Percentiles rank a stretch among this genome's conserved stretches.
phyloP scores from a whole-genome alignment of 2,113 vertebrate genomes.

The Hassar affinis region DNA sequence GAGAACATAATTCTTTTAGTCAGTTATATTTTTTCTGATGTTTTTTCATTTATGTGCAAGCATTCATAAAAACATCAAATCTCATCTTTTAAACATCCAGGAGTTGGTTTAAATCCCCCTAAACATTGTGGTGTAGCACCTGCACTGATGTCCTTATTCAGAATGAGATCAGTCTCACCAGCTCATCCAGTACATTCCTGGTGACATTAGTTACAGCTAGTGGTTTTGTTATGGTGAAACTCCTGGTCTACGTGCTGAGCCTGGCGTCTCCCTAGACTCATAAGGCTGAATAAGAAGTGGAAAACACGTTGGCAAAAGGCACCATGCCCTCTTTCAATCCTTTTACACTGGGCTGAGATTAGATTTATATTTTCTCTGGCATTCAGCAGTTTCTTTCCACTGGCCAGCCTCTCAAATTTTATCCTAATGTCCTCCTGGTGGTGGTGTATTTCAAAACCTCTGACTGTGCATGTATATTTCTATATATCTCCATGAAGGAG shows the following conservation, averaged over 20 bases:
- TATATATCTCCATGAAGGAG: not conserved
- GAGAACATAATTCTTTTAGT: not conserved
- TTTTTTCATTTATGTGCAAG: not conserved
- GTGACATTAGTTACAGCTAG: slow-evolving; percentile 19
- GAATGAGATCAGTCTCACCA: slow-evolving; percentile 11
- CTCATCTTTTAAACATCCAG: not conserved
- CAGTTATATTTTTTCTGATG: no score
- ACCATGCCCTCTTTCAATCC: not conserved
- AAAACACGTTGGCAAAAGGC: not conserved
- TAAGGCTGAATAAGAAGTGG: not conserved
- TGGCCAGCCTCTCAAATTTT: not conserved
- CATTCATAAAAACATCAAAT: not conserved
- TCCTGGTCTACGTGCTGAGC: slow-evolving; percentile 30
- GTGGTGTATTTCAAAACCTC: not conserved
- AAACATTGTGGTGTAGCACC: not conserved
- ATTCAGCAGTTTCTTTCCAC: not conserved
- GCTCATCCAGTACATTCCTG: slow-evolving; percentile 9
- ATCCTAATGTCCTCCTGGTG: not conserved
- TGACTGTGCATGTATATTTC: no score
- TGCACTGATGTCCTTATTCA: not conserved
- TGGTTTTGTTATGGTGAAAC: slow-evolving; percentile 26
- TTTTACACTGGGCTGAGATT: slow-evolving; percentile 19
- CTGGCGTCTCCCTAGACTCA: not conserved
- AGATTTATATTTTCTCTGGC: not conserved
- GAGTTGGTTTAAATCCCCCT: not conserved